Conservation (phyloP, 2,797 vertebrate genomes). For the Lutjanus argentimaculatus region DNA sequence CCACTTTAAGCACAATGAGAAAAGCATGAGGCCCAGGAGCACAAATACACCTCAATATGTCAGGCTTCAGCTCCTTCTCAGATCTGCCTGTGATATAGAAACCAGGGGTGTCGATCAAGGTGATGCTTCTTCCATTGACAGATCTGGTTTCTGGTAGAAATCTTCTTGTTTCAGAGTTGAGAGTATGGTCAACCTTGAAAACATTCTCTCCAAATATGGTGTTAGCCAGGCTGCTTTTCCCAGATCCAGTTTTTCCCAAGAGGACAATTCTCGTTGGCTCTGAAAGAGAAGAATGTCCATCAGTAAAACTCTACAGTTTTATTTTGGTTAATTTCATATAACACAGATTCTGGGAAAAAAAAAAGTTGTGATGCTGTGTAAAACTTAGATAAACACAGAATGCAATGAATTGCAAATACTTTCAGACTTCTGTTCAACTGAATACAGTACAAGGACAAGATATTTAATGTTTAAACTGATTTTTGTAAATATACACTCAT, state of each 20-base stretch:
- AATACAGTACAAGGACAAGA: too few relatives aligned
- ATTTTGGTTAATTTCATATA: not conserved
- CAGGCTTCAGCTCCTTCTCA: not conserved
- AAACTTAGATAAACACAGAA: too few relatives aligned
- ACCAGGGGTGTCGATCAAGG: not conserved
- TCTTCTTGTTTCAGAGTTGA: not conserved
- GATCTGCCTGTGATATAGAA: fast-evolving
- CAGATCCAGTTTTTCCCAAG: conserved; percentile 8
- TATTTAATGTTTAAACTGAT: too few relatives aligned
- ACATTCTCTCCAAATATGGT: conserved; percentile 6
- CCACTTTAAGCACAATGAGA: conserved; percentile 8
- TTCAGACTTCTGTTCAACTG: too few relatives aligned
- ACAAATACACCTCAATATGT: conserved; percentile 9
- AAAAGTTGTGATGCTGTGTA: too few relatives aligned
- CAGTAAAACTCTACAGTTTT: not conserved
- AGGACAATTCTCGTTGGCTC: not conserved
- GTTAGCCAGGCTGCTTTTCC: conserved; percentile 42
- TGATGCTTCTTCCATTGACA: not conserved
- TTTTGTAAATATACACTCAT: too few relatives aligned
- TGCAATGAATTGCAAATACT: too few relatives aligned
- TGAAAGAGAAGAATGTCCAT: not conserved
- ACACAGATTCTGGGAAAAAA: too few relatives aligned
- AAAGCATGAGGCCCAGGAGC: conserved; percentile 43
- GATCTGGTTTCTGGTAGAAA: not conserved
- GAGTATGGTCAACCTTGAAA: not conserved